phyloP scores from a whole-genome alignment of 2,888 invertebrate genomes.

The Ypsolopha sequella region DNA sequence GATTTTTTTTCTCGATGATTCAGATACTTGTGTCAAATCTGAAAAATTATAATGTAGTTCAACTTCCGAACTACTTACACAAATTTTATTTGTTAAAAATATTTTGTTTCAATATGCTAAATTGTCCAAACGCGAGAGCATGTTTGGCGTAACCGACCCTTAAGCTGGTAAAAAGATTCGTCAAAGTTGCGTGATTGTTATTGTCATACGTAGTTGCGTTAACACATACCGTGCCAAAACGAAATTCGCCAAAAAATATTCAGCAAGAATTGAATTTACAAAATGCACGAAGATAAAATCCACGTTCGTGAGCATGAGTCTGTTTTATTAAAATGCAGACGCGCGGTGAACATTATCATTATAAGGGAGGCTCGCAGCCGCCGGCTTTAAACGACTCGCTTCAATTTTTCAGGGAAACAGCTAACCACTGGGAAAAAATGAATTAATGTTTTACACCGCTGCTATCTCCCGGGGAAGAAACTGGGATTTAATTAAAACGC shows the following conservation, averaged over 20 bases:
- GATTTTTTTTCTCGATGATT: no score
- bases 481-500: conserved; percentile 46
- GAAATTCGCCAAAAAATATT: neutral
- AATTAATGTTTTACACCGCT: conserved; percentile 18
- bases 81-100: no score
- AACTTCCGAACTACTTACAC: no score
- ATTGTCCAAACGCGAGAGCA: no score
- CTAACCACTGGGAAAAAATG: conserved; percentile 25
- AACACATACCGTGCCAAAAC: no score
- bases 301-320: conserved; percentile 8
- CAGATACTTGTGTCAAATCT: no score
- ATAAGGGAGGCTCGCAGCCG: conserved; percentile 19
- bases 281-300: conserved; percentile 1
- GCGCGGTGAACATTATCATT: conserved; percentile 27
- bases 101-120: no score
- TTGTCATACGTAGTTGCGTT: no score
- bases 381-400: conserved; percentile 22
- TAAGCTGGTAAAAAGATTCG: no score
- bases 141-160: no score
- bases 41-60: no score
- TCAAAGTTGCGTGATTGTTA: no score
- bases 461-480: conserved; percentile 29
- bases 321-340: conserved; percentile 28
- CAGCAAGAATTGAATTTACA: neutral
- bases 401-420: conserved; percentile 27